phyloP scores from a whole-genome alignment of 2,888 invertebrate species.

The Hypomecis punctinalis region DNA sequence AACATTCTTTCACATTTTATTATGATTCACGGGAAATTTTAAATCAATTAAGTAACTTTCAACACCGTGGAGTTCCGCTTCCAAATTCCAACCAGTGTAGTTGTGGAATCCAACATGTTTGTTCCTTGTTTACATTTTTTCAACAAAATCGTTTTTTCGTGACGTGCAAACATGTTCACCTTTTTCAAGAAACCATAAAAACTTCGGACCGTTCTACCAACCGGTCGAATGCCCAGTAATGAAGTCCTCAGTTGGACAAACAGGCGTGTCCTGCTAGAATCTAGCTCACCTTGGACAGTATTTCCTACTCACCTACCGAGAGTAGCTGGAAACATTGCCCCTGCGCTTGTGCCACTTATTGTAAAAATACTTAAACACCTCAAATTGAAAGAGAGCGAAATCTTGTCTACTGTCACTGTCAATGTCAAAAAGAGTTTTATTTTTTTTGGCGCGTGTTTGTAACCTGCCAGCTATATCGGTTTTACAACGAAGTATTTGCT shows the following conservation, averaged over 20 bases:
- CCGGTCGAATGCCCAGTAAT: slow-evolving; percentile 35
- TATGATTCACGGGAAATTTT: not conserved
- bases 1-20: not conserved
- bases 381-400: slow-evolving; percentile 17
- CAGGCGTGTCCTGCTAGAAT: slow-evolving; percentile 62
- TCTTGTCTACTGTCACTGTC: slow-evolving; percentile 8
- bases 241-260: slow-evolving; percentile 47
- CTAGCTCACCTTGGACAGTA: slow-evolving; percentile 78
- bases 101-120: slow-evolving; percentile 13
- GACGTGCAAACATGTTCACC: slow-evolving; percentile 28
- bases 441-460: slow-evolving; percentile 12
- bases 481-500: slow-evolving; percentile 31
- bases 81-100: slow-evolving; percentile 1
- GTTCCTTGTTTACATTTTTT: slow-evolving; percentile 29
- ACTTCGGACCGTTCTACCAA: slow-evolving; percentile 25
- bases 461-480: slow-evolving; percentile 27
- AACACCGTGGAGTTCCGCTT: not conserved
- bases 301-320: slow-evolving; percentile 75
- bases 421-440: slow-evolving; percentile 15
- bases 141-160: slow-evolving; percentile 26
- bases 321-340: slow-evolving; percentile 38
- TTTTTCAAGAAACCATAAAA: slow-evolving; percentile 34
- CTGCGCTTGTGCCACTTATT: slow-evolving; percentile 38
- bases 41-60: not conserved
- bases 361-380: too few species aligned